Percentiles rank a stretch among this genome's conserved stretches.
Evolutionary conservation across 1,140 invertebrate genomes (phyloP).

Genomic region (Polypedilum vanderplanki): DNA sequence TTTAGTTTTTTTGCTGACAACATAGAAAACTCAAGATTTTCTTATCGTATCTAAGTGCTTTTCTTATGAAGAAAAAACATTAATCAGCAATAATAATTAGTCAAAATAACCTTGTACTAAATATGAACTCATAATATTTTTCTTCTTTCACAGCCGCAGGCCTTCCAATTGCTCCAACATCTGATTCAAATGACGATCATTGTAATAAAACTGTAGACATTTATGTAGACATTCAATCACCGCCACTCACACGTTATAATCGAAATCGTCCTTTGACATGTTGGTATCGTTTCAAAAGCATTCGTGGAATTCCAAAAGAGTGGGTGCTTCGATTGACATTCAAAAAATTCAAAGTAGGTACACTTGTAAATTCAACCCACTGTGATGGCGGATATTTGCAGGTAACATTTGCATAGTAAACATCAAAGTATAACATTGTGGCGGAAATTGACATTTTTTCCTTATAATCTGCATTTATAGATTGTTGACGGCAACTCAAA

Average conservation of each 20-base stretch:
- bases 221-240: slow-evolving; percentile 81
- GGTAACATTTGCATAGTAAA: slow-evolving; percentile 48
- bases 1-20: too few species aligned
- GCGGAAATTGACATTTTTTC: too few species aligned
- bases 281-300: slow-evolving; percentile 78
- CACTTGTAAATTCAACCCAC: slow-evolving; percentile 73
- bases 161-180: background rate
- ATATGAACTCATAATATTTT: too few species aligned
- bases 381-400: slow-evolving; percentile 81
- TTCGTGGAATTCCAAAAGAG: slow-evolving; percentile 72
- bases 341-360: slow-evolving; percentile 87
- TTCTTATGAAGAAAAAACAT: too few species aligned
- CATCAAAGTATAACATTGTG: too few species aligned
- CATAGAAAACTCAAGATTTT: too few species aligned
- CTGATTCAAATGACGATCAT: slow-evolving; percentile 50
- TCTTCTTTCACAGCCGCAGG: background rate
- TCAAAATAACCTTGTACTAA: too few species aligned
- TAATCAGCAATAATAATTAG: too few species aligned
- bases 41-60: too few species aligned
- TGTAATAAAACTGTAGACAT: slow-evolving; percentile 90
- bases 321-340: slow-evolving; percentile 84
- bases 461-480: slow-evolving; percentile 45
- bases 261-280: slow-evolving; percentile 76
- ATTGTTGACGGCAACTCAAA: slow-evolving; percentile 78
- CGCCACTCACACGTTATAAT: slow-evolving; percentile 70